These are phyloP conservation scores for Girardinus metallicus DNA, from an alignment of 2,797 vertebrate genomes.

Conservation along the genomic window DNA sequence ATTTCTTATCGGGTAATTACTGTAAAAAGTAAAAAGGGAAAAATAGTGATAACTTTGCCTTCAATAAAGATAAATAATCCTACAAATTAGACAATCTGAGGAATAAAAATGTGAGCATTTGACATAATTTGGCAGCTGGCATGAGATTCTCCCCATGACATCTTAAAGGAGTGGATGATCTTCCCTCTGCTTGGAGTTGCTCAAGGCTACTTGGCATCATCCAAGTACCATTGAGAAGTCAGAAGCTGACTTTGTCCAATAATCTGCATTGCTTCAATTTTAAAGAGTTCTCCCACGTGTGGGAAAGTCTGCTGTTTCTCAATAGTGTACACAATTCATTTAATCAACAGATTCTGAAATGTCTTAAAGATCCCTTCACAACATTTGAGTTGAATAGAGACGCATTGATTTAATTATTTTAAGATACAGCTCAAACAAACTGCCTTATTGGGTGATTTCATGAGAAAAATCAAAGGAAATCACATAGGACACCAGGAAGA, in stretches of 20 bases:
- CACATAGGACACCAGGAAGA: background rate
- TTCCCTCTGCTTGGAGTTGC: background rate
- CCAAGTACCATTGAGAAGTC: background rate
- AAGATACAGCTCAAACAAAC: background rate
- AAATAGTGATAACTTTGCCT: background rate
- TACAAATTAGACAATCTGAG: background rate
- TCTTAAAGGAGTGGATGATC: background rate
- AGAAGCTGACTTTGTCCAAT: background rate
- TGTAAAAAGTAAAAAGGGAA: background rate
- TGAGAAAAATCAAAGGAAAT: background rate
- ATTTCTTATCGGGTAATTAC: background rate
- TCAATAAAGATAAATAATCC: background rate
- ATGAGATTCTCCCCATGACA: background rate
- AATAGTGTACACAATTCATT: background rate
- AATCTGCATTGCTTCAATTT: conserved; percentile 6
- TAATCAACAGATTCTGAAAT: background rate
- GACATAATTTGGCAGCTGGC: background rate
- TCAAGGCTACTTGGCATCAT: background rate
- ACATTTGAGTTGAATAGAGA: background rate
- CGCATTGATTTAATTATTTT: background rate
- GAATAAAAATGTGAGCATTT: background rate
- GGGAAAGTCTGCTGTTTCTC: background rate
- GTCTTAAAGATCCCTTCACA: background rate
- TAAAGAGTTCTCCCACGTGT: background rate
- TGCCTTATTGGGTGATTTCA: background rate